phyloP scores from a whole-genome alignment of 2,888 invertebrate species.

The Lepidocyrtinus sp. region DNA sequence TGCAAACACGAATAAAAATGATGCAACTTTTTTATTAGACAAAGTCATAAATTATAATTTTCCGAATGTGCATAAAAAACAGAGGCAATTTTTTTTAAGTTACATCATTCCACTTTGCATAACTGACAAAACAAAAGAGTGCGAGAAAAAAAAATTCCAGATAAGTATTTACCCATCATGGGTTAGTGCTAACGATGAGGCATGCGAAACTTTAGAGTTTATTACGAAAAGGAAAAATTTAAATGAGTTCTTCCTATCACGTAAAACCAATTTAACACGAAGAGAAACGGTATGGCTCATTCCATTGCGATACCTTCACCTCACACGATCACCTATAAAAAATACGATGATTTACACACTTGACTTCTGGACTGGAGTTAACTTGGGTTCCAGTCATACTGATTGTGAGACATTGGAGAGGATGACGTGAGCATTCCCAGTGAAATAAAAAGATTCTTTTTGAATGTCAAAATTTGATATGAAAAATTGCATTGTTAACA shows the following conservation, averaged over 20 bases:
- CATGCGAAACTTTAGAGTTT: background rate
- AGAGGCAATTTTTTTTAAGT: background rate
- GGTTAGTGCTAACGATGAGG: conserved; percentile 15
- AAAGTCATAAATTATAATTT: conserved; percentile 1
- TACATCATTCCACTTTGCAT: conserved; percentile 8
- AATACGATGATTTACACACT: conserved; percentile 3
- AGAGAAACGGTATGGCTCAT: background rate
- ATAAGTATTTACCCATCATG: too few species aligned
- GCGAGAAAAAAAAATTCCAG: too few species aligned
- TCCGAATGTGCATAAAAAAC: background rate
- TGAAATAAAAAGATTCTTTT: background rate
- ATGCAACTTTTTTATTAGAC: conserved; percentile 1
- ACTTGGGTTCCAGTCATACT: background rate
- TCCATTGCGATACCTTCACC: conserved; percentile 1
- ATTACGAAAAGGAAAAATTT: conserved; percentile 24
- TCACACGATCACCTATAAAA: too few species aligned
- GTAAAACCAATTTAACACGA: conserved; percentile 17
- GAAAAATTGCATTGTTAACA: background rate
- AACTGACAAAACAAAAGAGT: background rate
- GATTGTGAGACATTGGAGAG: too few species aligned
- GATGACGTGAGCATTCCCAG: background rate
- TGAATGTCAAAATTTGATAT: background rate
- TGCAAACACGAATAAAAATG: too few species aligned
- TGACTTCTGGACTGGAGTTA: background rate
- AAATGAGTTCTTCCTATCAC: conserved; percentile 20